Percentiles rank a stretch among this genome's conserved stretches.
phyloP scores from a whole-genome alignment of 2,113 vertebrate species.

The Cryptotis parvus region DNA sequence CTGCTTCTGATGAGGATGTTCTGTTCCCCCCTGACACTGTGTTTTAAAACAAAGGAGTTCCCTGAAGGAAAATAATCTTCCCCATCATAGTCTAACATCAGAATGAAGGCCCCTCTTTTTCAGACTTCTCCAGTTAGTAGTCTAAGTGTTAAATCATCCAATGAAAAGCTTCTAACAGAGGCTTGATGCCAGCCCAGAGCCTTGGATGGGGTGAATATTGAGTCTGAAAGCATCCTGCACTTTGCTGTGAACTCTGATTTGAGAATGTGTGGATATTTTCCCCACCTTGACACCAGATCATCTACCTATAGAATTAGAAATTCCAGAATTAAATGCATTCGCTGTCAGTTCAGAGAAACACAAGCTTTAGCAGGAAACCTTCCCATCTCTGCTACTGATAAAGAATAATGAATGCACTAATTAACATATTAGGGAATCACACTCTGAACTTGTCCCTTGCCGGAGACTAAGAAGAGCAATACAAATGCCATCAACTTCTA shows the following conservation, averaged over 20 bases:
- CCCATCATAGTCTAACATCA: background rate
- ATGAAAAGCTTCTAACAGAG: background rate
- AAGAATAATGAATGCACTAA: slow-evolving; percentile 56
- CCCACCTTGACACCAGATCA: background rate
- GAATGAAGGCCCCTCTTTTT: background rate
- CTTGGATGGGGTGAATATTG: background rate
- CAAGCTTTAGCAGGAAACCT: background rate
- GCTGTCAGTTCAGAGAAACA: slow-evolving; percentile 28
- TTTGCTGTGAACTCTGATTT: background rate
- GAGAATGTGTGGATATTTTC: background rate
- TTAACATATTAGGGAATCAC: slow-evolving; percentile 39
- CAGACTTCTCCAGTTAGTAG: background rate
- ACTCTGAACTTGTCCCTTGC: slow-evolving; percentile 45
- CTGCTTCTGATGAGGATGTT: background rate
- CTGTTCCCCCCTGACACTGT: background rate
- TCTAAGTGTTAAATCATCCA: background rate
- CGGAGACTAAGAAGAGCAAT: slow-evolving; percentile 26
- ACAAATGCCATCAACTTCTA: background rate
- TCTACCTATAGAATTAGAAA: slow-evolving; percentile 34
- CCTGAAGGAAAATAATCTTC: background rate
- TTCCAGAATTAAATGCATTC: background rate
- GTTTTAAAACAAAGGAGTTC: slow-evolving; percentile 6
- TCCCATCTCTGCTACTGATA: slow-evolving; percentile 26
- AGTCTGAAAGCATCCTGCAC: background rate
- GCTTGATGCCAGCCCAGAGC: background rate